phyloP scores from a whole-genome alignment of 2,797 vertebrate species.

The Sylvia borin region DNA sequence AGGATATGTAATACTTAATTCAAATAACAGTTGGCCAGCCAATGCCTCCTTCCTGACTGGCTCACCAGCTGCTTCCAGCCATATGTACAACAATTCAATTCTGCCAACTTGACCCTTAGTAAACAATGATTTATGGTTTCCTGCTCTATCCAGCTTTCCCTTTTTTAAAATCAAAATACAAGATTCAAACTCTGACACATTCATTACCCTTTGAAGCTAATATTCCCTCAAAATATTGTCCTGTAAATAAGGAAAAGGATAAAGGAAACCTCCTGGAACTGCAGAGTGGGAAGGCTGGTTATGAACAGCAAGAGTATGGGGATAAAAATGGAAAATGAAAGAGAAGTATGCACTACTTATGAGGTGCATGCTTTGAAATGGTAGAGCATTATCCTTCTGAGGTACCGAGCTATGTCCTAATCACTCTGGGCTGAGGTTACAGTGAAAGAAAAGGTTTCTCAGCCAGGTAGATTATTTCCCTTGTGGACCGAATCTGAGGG shows the following conservation, averaged over 20 bases:
- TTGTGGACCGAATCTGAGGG: not conserved
- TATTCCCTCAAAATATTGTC: not conserved
- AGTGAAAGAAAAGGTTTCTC: not conserved
- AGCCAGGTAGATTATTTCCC: not conserved
- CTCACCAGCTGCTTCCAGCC: not conserved
- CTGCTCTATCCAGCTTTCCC: not conserved
- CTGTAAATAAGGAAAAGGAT: not conserved
- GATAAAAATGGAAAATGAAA: not conserved
- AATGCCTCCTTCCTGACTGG: not conserved
- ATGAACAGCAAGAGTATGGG: not conserved
- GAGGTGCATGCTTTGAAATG: not conserved
- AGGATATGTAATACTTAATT: not conserved
- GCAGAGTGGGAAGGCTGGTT: not conserved
- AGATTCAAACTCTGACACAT: not conserved
- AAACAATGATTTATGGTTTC: not conserved
- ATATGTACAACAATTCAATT: not conserved
- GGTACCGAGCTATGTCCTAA: rapidly evolving
- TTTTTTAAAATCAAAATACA: not conserved
- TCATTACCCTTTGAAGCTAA: not conserved
- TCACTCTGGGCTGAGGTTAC: not conserved
- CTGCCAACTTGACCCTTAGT: not conserved
- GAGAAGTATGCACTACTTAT: not conserved
- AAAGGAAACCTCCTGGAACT: not conserved
- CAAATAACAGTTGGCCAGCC: not conserved
- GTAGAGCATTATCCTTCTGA: rapidly evolving